Base-by-base conservation (phyloP, 2,888 invertebrate genomes). In the Drosophila subsilvestris region DNA sequence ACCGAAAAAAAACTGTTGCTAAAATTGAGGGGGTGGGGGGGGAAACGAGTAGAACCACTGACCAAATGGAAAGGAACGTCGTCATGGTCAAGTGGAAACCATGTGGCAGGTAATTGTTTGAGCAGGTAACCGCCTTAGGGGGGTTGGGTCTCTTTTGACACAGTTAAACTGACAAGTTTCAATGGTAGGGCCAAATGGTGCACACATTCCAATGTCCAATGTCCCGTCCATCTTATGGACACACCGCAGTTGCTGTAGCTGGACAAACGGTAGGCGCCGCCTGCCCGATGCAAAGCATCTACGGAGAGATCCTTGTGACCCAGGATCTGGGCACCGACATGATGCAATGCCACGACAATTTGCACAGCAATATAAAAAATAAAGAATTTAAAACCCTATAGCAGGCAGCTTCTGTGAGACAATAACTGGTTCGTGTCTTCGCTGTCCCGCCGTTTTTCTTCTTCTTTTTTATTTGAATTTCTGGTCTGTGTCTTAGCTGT, bases 41-140 rank as follows among this genome's bases (percentile, higher is more conserved):
- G 44, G 49, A 18, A 55, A 29, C 9, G 3, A 43, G n/a, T 32
- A 32, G 47, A 49, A 55, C 42, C 27, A 65, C 17, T n/a, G 27
- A 9, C 53, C 48, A 58, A 63, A 48, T 20, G 17, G 44, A 69
- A 69, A 69, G 25, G 43, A 69, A 27, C 53, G 17, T 45, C 32
- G 68, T 66, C 37, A 20, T 32, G 65, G 66, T 50, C 47, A 59
- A 70, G 63, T 55, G 71, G 44, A 45, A 55, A 32, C 17, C 44
- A 43, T 55, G 37, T 18, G 47, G 29, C 27, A 18, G 22, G 43
- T 4, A 59, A 49, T 45, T 60, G 44, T 47, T 51, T 47, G 45
- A n/a, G 22, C 60, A 55, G 27, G 42, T 54, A 17, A 43, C 42
- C 20, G 42, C 43, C 44, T 18, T 56, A 42, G 57, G 22, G 37